phyloP scores from a whole-genome alignment of 2,113 vertebrate species.

The Salvelinus sp. region DNA sequence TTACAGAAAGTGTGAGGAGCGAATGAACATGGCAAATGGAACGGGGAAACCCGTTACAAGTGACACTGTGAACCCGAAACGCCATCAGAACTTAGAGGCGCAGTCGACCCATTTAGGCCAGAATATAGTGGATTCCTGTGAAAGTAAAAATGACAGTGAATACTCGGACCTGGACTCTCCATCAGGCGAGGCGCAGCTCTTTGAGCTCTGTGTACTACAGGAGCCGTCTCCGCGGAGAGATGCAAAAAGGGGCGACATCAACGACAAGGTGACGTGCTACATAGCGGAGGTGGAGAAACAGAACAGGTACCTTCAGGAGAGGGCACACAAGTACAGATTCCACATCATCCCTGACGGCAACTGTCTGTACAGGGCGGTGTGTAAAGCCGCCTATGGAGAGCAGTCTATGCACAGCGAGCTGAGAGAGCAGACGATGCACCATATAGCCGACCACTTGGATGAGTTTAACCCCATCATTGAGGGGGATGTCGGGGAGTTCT shows the following conservation, averaged over 20 bases:
- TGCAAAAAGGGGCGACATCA: slow-evolving; percentile 32
- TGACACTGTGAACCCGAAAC: slow-evolving; percentile 5
- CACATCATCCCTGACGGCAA: slow-evolving; percentile 99
- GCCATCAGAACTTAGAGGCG: not conserved
- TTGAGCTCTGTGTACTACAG: slow-evolving; percentile 65
- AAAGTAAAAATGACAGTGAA: slow-evolving; percentile 12
- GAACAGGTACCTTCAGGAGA: slow-evolving; percentile 88
- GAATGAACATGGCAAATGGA: slow-evolving; percentile 21
- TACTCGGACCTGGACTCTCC: not conserved
- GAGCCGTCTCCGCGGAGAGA: slow-evolving; percentile 39
- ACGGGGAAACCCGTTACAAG: slow-evolving; percentile 16
- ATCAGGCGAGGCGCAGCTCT: slow-evolving; percentile 37
- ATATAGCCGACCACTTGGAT: slow-evolving; percentile 94
- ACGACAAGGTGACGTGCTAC: slow-evolving; percentile 84
- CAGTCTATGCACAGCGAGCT: slow-evolving; percentile 89
- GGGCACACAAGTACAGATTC: slow-evolving; percentile 85
- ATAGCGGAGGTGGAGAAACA: slow-evolving; percentile 93
- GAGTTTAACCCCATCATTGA: slow-evolving; percentile 93
- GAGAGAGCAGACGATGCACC: slow-evolving; percentile 91
- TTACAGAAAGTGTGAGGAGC: slow-evolving; percentile 17
- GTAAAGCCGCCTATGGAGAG: slow-evolving; percentile 86
- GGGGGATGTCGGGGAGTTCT: slow-evolving; percentile 92
- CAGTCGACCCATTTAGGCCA: not conserved
- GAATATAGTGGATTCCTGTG: not conserved
- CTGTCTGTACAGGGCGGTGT: slow-evolving; percentile 93